Evolutionary conservation across 2,797 vertebrate genomes (phyloP).

Genomic region (Pipistrellus kuhlii): DNA sequence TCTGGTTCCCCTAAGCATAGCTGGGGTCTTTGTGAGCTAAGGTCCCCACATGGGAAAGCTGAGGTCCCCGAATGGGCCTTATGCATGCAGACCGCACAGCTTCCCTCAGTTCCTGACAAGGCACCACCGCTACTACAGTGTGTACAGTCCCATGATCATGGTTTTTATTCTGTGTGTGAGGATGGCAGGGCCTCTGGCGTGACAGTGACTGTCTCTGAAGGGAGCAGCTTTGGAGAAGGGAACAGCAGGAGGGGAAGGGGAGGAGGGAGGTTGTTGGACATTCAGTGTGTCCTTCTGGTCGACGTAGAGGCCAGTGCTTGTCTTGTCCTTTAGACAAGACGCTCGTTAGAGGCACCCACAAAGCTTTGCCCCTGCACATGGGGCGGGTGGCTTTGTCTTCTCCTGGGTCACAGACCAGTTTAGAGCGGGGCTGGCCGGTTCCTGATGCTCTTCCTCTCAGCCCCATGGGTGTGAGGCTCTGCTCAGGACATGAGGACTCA

Average conservation of each 20-base stretch:
- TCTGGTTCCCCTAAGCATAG: background rate
- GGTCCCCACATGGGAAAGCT: background rate
- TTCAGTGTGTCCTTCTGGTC: background rate
- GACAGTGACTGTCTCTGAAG: background rate
- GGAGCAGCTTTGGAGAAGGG: background rate
- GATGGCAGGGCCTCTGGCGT: background rate
- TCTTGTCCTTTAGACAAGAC: background rate
- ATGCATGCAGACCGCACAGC: accelerated
- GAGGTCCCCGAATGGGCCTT: background rate
- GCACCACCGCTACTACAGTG: accelerated
- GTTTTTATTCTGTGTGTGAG: background rate
- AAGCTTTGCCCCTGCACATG: background rate
- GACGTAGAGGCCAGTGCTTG: background rate
- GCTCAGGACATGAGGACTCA: background rate
- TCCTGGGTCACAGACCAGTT: background rate
- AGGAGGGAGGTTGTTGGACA: background rate
- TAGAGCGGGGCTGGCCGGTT: background rate
- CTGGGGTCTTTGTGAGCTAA: background rate
- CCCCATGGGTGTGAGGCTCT: background rate
- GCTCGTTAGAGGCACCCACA: background rate
- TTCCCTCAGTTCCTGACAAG: background rate
- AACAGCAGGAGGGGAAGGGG: background rate
- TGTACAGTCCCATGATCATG: background rate
- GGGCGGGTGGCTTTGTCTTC: background rate
- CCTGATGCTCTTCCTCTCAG: background rate